A percentile compares a stretch with the other conserved stretches of the same genome.
These are phyloP conservation scores for Sitta europaea DNA, from an alignment of 2,113 vertebrate genomes.

Conservation along the genomic window DNA sequence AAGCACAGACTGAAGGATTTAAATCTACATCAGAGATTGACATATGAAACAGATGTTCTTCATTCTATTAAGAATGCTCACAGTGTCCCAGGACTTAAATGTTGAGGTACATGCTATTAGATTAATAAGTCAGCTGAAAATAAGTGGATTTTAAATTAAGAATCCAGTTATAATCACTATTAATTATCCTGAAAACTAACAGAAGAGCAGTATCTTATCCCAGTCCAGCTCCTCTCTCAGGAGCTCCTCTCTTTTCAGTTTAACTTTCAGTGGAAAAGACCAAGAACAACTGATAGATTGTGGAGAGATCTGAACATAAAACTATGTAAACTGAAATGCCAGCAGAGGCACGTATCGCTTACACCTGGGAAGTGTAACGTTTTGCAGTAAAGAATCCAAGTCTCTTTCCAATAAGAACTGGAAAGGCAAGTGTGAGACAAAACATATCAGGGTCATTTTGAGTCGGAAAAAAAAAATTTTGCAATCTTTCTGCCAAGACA, in stretches of 20 bases:
- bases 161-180: background rate
- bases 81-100: background rate
- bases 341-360: accelerated
- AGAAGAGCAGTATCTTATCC: background rate
- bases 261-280: background rate
- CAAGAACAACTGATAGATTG: background rate
- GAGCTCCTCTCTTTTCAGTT: background rate
- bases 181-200: background rate
- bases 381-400: background rate
- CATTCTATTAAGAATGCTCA: background rate
- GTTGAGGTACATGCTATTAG: background rate
- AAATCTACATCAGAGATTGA: background rate
- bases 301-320: background rate
- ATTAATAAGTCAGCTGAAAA: background rate
- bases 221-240: background rate
- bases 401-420: background rate
- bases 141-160: background rate
- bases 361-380: accelerated
- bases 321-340: background rate
- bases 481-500: background rate
- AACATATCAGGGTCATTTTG: background rate
- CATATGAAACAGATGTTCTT: background rate
- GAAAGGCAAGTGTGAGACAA: background rate
- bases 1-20: background rate
- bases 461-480: background rate